phyloP scores from a whole-genome alignment of 2,113 vertebrate species.

The Grammomys surdaster region DNA sequence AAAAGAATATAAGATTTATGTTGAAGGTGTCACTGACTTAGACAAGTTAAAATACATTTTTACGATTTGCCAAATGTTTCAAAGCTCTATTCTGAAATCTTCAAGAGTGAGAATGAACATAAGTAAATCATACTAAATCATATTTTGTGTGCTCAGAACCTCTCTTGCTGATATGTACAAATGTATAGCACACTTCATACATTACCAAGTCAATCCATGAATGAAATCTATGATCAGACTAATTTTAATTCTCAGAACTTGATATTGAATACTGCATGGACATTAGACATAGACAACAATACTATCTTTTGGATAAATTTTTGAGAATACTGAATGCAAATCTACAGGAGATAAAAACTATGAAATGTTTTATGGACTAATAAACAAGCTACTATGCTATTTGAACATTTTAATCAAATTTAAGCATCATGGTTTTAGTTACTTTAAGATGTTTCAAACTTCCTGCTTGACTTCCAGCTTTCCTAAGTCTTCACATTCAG shows the following conservation, averaged over 20 bases:
- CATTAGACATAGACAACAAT: not conserved
- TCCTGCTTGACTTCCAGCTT: not conserved
- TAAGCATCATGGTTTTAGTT: not conserved
- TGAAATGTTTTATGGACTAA: not conserved
- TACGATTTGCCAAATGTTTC: constrained; percentile 5
- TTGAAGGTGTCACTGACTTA: not conserved
- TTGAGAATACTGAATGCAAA: not conserved
- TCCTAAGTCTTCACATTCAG: not conserved
- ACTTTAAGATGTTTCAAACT: not conserved
- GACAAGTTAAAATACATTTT: not conserved
- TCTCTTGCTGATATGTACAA: not conserved
- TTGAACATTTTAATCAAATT: constrained; percentile 30
- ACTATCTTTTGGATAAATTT: not conserved
- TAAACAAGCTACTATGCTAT: not conserved
- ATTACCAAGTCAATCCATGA: not conserved
- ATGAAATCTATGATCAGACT: not conserved
- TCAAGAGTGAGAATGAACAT: not conserved
- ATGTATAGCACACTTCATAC: not conserved
- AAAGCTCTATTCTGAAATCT: constrained; percentile 8
- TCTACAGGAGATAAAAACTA: not conserved
- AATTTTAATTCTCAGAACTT: not conserved
- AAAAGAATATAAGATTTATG: not conserved
- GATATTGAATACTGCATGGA: not conserved
- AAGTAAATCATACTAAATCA: constrained; percentile 27
- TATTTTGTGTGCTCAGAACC: not conserved